These are phyloP conservation scores for Gandaritis pyraliata DNA, from an alignment of 2,888 invertebrate species.

Conservation along the genomic window DNA sequence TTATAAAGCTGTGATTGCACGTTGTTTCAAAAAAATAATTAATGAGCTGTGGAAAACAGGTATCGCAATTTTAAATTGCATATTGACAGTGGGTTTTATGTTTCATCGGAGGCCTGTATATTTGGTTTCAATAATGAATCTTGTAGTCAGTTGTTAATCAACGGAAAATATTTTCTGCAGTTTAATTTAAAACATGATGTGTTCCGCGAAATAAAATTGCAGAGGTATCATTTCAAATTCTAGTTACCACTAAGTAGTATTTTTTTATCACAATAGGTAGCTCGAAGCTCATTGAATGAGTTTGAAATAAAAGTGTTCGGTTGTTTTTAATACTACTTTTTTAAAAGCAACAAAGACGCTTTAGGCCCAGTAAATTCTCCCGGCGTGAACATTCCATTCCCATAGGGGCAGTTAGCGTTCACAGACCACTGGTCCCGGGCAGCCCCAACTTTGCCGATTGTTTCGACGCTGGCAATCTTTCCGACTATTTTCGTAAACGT, in stretches of 20 bases:
- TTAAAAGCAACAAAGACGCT: conserved; percentile 27
- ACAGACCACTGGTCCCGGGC: conserved; percentile 31
- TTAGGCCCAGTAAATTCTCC: conserved; percentile 37
- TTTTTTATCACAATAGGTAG: too few relatives aligned
- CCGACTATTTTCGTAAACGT: conserved; percentile 29
- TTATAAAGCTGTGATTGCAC: conserved; percentile 50
- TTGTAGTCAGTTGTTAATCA: conserved; percentile 21
- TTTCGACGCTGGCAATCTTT: conserved; percentile 42
- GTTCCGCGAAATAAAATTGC: too few relatives aligned
- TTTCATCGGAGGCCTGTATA: conserved; percentile 27
- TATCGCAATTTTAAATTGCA: conserved; percentile 46
- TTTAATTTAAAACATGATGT: background rate
- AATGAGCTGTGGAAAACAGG: conserved; percentile 47
- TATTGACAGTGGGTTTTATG: conserved; percentile 44
- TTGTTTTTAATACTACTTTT: conserved; percentile 10
- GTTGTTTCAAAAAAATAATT: conserved; percentile 47
- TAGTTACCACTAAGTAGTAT: too few relatives aligned
- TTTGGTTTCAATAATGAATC: conserved; percentile 33
- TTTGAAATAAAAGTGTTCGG: conserved; percentile 4
- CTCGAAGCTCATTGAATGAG: conserved; percentile 3
- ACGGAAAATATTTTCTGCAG: conserved; percentile 17
- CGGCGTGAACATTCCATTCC: conserved; percentile 37
- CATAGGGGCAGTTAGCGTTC: conserved; percentile 45
- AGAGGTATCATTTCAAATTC: too few relatives aligned
- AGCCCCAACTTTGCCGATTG: conserved; percentile 38